Evolutionary conservation across 2,888 invertebrate species (phyloP).

Genomic region (Euspilapteryx auroguttella): DNA sequence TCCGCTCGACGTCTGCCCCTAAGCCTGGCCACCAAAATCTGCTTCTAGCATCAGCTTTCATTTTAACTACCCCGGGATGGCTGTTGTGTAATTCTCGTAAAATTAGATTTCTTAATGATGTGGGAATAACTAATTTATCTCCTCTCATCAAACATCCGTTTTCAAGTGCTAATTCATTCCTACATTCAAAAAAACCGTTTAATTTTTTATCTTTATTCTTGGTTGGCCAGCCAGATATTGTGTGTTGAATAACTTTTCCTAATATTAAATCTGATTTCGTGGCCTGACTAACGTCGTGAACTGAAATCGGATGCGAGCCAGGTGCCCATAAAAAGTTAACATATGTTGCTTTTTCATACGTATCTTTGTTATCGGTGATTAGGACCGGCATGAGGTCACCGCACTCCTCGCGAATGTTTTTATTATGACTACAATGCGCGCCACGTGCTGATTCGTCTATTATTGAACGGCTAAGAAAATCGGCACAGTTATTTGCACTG

Average conservation of each 20-base stretch:
- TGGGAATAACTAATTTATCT: conserved; percentile 8
- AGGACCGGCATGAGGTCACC: too few relatives aligned
- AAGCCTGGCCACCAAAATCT: conserved; percentile 5
- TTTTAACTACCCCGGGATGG: conserved; percentile 3
- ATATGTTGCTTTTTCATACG: too few relatives aligned
- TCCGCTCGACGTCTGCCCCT: conserved; percentile 1
- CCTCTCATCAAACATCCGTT: conserved; percentile 8
- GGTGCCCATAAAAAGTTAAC: too few relatives aligned
- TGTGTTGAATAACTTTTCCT: conserved; percentile 4
- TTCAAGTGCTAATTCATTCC: conserved; percentile 6
- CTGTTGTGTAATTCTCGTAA: conserved; percentile 3
- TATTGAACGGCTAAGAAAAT: conserved; percentile 1
- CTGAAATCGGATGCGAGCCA: too few relatives aligned
- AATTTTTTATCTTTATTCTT: conserved; percentile 5
- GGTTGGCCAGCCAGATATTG: conserved; percentile 8
- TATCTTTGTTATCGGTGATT: too few relatives aligned
- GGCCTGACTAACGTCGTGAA: background rate
- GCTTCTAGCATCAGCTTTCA: conserved; percentile 3
- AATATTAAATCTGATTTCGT: conserved; percentile 7
- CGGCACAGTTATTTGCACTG: conserved; percentile 3
- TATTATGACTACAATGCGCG: too few relatives aligned
- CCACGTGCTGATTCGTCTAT: too few relatives aligned
- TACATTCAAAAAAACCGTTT: conserved; percentile 8
- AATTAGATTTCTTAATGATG: background rate
- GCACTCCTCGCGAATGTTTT: too few relatives aligned